phyloP scores from a whole-genome alignment of 2,888 invertebrate species.

The Stenichneumon culpator region DNA sequence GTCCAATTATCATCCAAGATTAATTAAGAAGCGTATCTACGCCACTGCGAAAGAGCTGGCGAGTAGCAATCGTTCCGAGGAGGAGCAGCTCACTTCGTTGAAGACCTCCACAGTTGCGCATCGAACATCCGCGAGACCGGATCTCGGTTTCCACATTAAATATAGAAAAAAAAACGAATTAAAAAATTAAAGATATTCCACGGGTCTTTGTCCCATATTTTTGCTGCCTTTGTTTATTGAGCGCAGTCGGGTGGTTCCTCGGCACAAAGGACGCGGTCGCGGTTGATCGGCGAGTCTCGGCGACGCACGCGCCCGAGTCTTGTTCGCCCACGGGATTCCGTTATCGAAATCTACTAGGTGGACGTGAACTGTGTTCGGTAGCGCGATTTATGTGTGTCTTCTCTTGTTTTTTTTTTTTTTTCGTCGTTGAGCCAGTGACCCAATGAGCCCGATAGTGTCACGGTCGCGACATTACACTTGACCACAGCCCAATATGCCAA shows the following conservation, averaged over 20 bases:
- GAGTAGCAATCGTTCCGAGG: slow-evolving; percentile 82
- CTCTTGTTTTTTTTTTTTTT: background rate
- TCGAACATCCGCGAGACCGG: slow-evolving; percentile 81
- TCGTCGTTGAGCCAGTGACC: slow-evolving; percentile 78
- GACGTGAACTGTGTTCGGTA: slow-evolving; percentile 62
- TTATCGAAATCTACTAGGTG: slow-evolving; percentile 75
- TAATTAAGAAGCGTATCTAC: slow-evolving; percentile 74
- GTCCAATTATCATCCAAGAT: slow-evolving; percentile 70
- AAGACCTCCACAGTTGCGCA: slow-evolving; percentile 79
- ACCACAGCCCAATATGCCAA: slow-evolving; percentile 58
- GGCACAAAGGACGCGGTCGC: slow-evolving; percentile 19
- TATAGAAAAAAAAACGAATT: background rate
- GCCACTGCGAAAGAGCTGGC: slow-evolving; percentile 78
- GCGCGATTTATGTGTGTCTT: slow-evolving; percentile 27
- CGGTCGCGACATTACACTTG: slow-evolving; percentile 62
- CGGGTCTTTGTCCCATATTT: background rate
- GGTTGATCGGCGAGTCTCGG: background rate
- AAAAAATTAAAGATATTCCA: background rate
- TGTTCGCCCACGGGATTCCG: slow-evolving; percentile 66
- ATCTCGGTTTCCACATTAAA: slow-evolving; percentile 56
- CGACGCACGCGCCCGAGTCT: slow-evolving; percentile 23
- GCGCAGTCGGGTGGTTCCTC: background rate
- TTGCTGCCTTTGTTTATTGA: background rate
- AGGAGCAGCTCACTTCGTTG: slow-evolving; percentile 63
- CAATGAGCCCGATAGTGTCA: slow-evolving; percentile 79